Base-by-base conservation (phyloP, 2,113 vertebrate genomes). In the Leptosomus discolor region DNA sequence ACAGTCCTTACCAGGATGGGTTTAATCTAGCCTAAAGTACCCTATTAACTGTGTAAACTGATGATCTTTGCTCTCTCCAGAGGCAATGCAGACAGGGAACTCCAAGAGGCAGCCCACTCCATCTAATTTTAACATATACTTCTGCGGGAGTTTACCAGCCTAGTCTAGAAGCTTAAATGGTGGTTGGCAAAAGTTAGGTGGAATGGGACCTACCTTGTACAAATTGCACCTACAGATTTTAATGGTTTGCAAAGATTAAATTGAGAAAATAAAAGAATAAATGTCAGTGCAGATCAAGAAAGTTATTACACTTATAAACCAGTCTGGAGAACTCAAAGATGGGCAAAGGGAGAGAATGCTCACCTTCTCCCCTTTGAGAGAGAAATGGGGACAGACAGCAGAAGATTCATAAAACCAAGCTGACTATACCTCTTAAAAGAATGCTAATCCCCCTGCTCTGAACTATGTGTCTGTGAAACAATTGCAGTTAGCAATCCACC, bases 71-170 rank as follows among this genome's bases (percentile, higher is more conserved):
- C 32, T 26, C 29, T 64, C 21, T 75, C 36, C 23, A 64, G 34
- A 57, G 45, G 15, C 12, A 53, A 17, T 1, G 1, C 0, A 0
- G 58, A 50, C 22, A 50, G 23, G 22, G 10, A 86, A 36, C 12
- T 83, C 41, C 48, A 60, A 39, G 18, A 12, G 39, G 3, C 32
- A 88, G 69, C 39, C 71, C 22, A 60, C 19, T 80, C 8, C 20
- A 24, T 26, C 9, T 80, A 53, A 73, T 96, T 94, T 29, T 68
- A 22, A 32, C 0, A 2, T 6, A 27, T 54, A 3, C 53, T 80
- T 58, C 21, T 61, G 12, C 0, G 1, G 10, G 20, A 58, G 20
- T 20, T 82, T 36, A 63, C 12, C 34, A 90, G 16, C 23, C 48
- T 69, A 27, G 3, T 41, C 34, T 60, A 69, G 15, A 80, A 68